Evolutionary conservation across 2,113 vertebrate species (phyloP), one percentile per base, ranked within the genome.

Genomic region (Lophotis ruficrista): DNA sequence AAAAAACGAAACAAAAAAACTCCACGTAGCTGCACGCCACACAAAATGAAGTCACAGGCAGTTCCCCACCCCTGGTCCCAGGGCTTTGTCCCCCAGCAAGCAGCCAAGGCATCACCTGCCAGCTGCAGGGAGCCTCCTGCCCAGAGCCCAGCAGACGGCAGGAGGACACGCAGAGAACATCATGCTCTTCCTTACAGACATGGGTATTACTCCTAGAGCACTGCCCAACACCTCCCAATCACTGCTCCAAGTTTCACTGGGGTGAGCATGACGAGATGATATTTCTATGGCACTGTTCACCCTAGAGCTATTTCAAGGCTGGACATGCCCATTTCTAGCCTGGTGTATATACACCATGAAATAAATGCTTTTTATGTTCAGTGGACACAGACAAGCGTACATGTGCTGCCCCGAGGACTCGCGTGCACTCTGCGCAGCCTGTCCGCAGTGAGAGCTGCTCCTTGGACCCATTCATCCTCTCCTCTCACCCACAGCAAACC

Each of bases 91-190:
- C 66, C 35, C 50, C 54, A 6, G 56, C 64, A 33, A 11, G 15
- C 14, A 14, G 50, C 17, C 17, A 30, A 80, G 50, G 9, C n/a
- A 75, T 12, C 1, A 0, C 15, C 54, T 47, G 37, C 27, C 68
- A 28, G 76, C 54, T 2, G 0, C 57, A 37, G 14, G 47, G 31
- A 94, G 31, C 41, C 57, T 37, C 41, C 33, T 6, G 5, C 58
- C 27, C 23, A 5, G 48, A 79, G 92, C 57, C 83, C 94, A 80
- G 86, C 45, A 96, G 94, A 68, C 80, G 91, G 83, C 94, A 96
- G 77, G 64, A 58, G 23, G 78, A 53, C 69, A 50, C 12, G 4
- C 19, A 4, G 18, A n/a, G 54, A 77, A 50, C 68, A 30, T 8
- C 23, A 2, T 0, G 24, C 56, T 43, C 7, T 20, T 41, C 37